A percentile compares a stretch with the other conserved stretches of the same genome.
These are phyloP conservation scores for Leptopterna dolabrata DNA, from an alignment of 2,888 invertebrate species.

Conservation along the genomic window DNA sequence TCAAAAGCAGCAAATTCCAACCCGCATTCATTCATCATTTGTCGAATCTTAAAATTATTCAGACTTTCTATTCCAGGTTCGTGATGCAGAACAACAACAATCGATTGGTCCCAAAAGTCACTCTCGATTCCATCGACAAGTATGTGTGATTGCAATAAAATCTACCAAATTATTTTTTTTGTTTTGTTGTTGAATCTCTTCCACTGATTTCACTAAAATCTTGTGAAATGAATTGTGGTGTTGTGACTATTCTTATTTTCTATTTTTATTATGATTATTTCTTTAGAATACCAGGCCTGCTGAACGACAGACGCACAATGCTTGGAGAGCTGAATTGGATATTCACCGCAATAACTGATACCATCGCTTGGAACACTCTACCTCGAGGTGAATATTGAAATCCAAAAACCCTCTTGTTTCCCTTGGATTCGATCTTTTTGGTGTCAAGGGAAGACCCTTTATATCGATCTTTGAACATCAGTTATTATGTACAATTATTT, in stretches of 20 bases:
- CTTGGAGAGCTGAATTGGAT: conserved; percentile 99
- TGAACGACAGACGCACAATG: conserved; percentile 95
- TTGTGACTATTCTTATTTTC: too few relatives aligned
- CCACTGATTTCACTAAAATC: too few relatives aligned
- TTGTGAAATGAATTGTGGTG: too few relatives aligned
- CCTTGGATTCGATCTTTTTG: conserved; percentile 4
- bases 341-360: conserved; percentile 99
- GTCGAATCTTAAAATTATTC: too few relatives aligned
- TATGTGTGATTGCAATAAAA: conserved; percentile 68
- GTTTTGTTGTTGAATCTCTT: too few relatives aligned
- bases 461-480: too few relatives aligned
- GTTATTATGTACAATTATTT: too few relatives aligned
- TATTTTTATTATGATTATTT: neutral
- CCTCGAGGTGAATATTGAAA: conserved; percentile 74
- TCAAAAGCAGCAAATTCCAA: too few relatives aligned
- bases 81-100: conserved; percentile 85
- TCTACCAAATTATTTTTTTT: neutral
- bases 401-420: neutral
- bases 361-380: conserved; percentile 98
- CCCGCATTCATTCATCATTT: too few relatives aligned
- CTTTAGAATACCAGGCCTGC: conserved; percentile 90
- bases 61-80: conserved; percentile 70
- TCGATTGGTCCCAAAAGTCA: conserved; percentile 83
- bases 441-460: neutral
- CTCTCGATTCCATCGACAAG: conserved; percentile 91